Evolutionary conservation across 2,888 invertebrate genomes (phyloP).

Genomic region (Spisula subtruncata): DNA sequence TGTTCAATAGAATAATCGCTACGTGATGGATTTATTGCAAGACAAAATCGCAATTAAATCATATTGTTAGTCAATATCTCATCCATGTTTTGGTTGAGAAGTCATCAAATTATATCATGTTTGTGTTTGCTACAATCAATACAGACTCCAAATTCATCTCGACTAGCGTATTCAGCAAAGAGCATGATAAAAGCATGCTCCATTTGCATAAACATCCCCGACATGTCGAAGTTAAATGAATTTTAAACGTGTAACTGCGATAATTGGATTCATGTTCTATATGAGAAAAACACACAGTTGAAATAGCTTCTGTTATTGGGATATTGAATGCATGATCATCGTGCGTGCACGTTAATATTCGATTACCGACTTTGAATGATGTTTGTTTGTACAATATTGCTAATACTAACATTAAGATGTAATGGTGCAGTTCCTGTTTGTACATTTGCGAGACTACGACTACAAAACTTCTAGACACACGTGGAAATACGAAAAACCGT

Average conservation of each 20-base stretch:
- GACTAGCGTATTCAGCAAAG: background rate
- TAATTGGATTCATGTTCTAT: background rate
- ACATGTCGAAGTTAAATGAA: background rate
- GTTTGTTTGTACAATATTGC: too few relatives aligned
- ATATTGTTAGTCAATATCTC: background rate
- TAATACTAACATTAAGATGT: too few relatives aligned
- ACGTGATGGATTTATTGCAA: conserved; percentile 5
- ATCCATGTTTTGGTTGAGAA: background rate
- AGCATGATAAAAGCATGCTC: background rate
- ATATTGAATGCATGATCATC: too few relatives aligned
- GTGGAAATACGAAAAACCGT: too few relatives aligned
- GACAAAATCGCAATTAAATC: conserved; percentile 18
- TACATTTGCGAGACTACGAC: too few relatives aligned
- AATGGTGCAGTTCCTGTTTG: too few relatives aligned
- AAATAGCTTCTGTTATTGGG: too few relatives aligned
- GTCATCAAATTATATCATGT: background rate
- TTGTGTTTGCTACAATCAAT: background rate
- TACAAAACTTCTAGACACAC: too few relatives aligned
- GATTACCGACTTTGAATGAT: too few relatives aligned
- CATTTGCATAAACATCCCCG: conserved; percentile 18
- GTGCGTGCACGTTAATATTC: too few relatives aligned
- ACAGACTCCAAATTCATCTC: background rate
- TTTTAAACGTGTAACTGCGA: background rate
- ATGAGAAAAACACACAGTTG: background rate
- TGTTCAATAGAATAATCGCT: background rate